Base-by-base conservation (phyloP, 2,888 invertebrate genomes). In the Scaptodrosophila latifasciaeformis region DNA sequence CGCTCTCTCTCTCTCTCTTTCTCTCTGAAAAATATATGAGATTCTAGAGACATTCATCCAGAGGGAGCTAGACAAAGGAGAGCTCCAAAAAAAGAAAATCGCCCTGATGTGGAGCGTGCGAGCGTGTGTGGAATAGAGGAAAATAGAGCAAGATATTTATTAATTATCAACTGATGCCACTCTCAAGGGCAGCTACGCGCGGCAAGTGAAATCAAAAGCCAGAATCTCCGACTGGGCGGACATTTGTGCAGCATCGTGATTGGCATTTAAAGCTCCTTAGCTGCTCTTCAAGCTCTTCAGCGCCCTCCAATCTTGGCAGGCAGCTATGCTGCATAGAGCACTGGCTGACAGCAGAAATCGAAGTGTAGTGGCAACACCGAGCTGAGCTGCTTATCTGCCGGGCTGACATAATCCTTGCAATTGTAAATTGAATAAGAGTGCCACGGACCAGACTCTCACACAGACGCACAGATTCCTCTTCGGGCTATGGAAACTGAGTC, bases 361-460 rank as follows among this genome's bases (percentile, higher is more conserved):
- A 79, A 79, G 54, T 62, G 53, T 52, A 79, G 80, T 72, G 80
- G 58, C 77, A 60, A 69, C 63, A 59, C 77, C 70, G 57, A 68
- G 74, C 70, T 81, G 69, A 74, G 69, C 75, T 65, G 61, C 78
- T 82, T 74, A 77, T 65, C 64, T 63, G 74, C 58, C 80, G 58
- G 77, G 63, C 67, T 74, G 71, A 78, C 81, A 78, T 75, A 82
- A 81, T 78, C 81, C 81, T 65, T 65, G 67, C 78, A 81, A 82
- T 80, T 77, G 75, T 65, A 75, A 69, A 74, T 70, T 75, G 70
- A 81, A 82, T 69, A 69, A 71, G 67, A 65, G 61, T 49, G 42
- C 43, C 39, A 50, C 7, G 24, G 24, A 5, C 24, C 7, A 24
- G 24, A 24, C 24, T n/a, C n/a, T n/a, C n/a, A n/a, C n/a, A n/a